phyloP scores from a whole-genome alignment of 2,797 vertebrate genomes.

The Microctenopoma stevenorrisi region DNA sequence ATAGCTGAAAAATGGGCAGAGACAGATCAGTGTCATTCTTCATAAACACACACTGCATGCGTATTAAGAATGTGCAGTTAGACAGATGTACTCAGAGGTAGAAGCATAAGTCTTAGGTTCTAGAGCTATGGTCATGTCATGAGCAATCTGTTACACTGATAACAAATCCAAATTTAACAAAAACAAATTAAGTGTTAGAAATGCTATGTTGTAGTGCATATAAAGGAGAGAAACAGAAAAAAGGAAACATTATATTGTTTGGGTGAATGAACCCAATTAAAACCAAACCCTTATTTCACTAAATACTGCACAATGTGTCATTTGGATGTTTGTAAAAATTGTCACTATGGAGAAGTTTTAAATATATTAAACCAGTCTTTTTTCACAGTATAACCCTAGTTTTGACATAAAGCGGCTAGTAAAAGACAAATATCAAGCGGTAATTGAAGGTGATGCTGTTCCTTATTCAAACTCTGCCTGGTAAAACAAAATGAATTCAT shows the following conservation, averaged over 20 bases:
- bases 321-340: no score
- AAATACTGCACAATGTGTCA: no score
- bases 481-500: constrained; percentile 1
- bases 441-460: not conserved
- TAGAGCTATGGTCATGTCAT: no score
- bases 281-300: no score
- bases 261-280: no score
- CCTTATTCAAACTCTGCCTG: not conserved
- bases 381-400: not conserved
- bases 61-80: constrained; percentile 54
- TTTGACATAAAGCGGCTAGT: not conserved
- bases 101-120: constrained; percentile 42
- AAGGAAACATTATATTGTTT: no score
- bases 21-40: constrained; percentile 74
- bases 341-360: no score
- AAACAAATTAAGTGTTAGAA: no score
- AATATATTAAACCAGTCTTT: not conserved
- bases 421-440: not conserved
- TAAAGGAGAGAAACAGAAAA: no score
- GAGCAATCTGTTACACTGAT: not conserved
- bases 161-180: no score
- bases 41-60: constrained; percentile 54
- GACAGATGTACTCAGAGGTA: constrained; percentile 60
- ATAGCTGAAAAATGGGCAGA: constrained; percentile 73
- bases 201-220: no score